Conservation (phyloP, 2,797 vertebrate genomes). For the Silurus lanzhouensis region DNA sequence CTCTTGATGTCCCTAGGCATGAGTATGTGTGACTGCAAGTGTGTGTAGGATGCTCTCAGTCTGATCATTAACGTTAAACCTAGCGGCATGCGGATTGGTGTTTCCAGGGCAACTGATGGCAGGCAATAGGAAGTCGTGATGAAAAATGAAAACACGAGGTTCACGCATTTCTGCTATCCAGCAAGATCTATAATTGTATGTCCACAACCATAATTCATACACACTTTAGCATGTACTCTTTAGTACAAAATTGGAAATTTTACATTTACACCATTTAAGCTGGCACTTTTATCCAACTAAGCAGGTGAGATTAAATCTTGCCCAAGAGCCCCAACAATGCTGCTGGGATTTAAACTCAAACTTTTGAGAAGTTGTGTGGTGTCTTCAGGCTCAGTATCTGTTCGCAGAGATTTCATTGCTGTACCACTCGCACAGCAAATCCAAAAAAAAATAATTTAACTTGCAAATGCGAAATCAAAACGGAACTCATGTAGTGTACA, state of each 20-base stretch:
- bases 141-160: background rate
- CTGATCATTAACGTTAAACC: slow-evolving; percentile 1
- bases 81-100: slow-evolving; percentile 14
- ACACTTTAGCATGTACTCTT: background rate
- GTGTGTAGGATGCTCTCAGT: slow-evolving; percentile 11
- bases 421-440: background rate
- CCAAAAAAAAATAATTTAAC: too few relatives aligned
- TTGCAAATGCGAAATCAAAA: background rate
- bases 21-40: background rate
- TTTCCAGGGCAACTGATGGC: slow-evolving; percentile 39
- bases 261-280: background rate
- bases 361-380: background rate
- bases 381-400: background rate
- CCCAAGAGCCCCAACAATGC: background rate
- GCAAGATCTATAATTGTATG: background rate
- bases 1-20: background rate
- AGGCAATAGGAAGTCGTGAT: background rate
- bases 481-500: background rate
- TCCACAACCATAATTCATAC: background rate
- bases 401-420: background rate
- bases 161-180: background rate
- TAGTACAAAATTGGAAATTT: background rate
- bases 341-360: background rate
- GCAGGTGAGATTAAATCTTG: background rate
- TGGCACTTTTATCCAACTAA: background rate